These are phyloP conservation scores for Diacarnus erythraeanus DNA, from an alignment of 37 sponge, comb jelly and placozoan species.

Conservation along the genomic window DNA sequence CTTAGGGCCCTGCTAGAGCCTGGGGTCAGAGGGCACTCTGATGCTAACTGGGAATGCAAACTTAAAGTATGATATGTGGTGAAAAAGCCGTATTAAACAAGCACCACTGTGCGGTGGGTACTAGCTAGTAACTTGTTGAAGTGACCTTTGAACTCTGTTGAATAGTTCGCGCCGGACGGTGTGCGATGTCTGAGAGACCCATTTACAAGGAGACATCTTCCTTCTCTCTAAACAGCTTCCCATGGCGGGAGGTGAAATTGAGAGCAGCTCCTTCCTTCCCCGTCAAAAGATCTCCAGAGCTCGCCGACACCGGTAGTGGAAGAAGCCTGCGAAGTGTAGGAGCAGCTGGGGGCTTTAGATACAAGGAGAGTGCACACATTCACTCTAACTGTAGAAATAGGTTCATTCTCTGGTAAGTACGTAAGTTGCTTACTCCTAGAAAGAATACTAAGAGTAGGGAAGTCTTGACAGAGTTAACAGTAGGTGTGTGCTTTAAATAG, in stretches of 20 bases:
- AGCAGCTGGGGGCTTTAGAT: constrained; percentile 38
- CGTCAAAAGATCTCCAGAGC: background rate
- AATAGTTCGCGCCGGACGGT: background rate
- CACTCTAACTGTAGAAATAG: constrained; percentile 55
- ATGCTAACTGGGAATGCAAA: no score
- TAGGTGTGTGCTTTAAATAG: constrained; percentile 11
- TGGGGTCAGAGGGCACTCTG: no score
- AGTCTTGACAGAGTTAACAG: no score
- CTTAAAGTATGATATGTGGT: no score
- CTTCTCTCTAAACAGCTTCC: constrained; percentile 31
- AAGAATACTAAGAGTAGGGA: no score
- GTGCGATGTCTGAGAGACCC: background rate
- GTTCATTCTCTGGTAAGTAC: constrained; percentile 51
- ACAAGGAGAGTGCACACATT: constrained; percentile 17
- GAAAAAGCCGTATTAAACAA: no score
- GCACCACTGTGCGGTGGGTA: no score
- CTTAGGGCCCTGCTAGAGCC: no score
- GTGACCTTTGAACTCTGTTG: background rate
- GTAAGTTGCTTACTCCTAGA: no score
- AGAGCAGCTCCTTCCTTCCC: constrained; percentile 2
- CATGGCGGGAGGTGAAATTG: constrained; percentile 29
- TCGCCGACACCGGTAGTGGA: no score
- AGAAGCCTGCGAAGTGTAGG: background rate
- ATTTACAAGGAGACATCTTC: constrained; percentile 14
- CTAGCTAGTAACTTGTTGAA: no score